phyloP scores from a whole-genome alignment of 2,888 invertebrate genomes.

The Petrolisthes manimaculis region DNA sequence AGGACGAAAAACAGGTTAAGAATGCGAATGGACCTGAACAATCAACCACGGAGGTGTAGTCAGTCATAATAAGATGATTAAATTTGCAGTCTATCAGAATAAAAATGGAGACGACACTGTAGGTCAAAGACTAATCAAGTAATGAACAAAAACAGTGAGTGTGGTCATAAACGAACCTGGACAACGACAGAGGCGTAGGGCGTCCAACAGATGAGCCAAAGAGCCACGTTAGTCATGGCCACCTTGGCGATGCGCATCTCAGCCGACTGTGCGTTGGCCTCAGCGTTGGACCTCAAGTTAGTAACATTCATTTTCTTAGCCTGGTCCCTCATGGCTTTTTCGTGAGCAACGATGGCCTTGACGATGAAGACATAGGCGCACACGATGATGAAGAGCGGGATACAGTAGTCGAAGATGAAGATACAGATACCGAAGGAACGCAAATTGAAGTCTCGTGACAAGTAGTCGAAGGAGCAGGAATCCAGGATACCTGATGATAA shows the following conservation, averaged over 20 bases:
- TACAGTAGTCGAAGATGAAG: constrained; percentile 72
- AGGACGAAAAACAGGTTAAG: not conserved
- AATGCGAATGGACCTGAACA: not conserved
- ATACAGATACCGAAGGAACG: constrained; percentile 73
- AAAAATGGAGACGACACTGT: no score
- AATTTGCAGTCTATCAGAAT: not conserved
- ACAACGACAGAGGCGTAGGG: constrained; percentile 68
- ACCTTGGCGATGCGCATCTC: constrained; percentile 66
- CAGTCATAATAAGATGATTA: not conserved
- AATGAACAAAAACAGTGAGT: not conserved
- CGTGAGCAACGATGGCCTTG: constrained; percentile 85
- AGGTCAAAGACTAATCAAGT: not conserved
- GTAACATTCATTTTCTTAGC: constrained; percentile 95
- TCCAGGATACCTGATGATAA: constrained; percentile 70
- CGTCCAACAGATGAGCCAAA: constrained; percentile 68
- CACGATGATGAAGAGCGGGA: constrained; percentile 74
- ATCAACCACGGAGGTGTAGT: not conserved
- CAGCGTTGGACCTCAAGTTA: constrained; percentile 78
- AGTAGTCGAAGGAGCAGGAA: constrained; percentile 73
- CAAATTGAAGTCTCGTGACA: constrained; percentile 73
- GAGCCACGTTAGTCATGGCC: constrained; percentile 65
- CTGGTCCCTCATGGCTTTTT: constrained; percentile 88
- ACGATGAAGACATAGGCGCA: constrained; percentile 77
- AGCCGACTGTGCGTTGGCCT: constrained; percentile 56
- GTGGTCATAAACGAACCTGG: constrained; percentile 57